Percentiles rank a stretch among this genome's conserved stretches.
Conservation (phyloP, 2,797 vertebrate genomes). For the Gymnoscopelus microlampas region DNA sequence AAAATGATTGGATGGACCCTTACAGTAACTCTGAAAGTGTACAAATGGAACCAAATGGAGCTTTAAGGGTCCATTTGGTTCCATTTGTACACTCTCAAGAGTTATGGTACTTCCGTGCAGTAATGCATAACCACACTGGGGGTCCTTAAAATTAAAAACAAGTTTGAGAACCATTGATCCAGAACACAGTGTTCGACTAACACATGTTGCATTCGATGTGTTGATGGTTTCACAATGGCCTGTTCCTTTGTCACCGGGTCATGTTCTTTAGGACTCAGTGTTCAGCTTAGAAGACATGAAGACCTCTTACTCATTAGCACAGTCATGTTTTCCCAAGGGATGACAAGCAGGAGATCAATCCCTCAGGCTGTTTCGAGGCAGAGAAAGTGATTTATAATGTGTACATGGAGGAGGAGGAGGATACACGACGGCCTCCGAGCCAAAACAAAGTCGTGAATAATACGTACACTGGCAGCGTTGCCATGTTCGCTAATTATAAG, state of each 20-base stretch:
- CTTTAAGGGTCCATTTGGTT: too few relatives aligned
- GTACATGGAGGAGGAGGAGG: background rate
- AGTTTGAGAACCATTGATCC: too few relatives aligned
- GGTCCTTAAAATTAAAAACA: too few relatives aligned
- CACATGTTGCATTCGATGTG: background rate
- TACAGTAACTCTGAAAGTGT: too few relatives aligned
- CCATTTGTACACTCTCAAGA: too few relatives aligned
- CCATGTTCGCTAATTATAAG: too few relatives aligned
- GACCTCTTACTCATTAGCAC: too few relatives aligned
- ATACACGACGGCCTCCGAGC: background rate
- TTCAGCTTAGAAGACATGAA: conserved; percentile 12
- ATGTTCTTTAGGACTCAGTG: conserved; percentile 25
- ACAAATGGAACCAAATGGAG: too few relatives aligned
- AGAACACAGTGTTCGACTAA: background rate
- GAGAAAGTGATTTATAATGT: conserved; percentile 36
- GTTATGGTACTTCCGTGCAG: too few relatives aligned
- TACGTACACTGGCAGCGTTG: conserved; percentile 11
- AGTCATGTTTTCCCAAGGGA: conserved; percentile 18
- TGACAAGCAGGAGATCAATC: conserved; percentile 20
- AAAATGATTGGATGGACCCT: too few relatives aligned
- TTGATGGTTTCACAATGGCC: background rate
- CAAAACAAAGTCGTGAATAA: conserved; percentile 39
- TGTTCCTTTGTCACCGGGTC: conserved; percentile 29
- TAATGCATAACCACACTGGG: too few relatives aligned
- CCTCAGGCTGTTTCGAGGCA: conserved; percentile 35